phyloP scores from a whole-genome alignment of 2,797 vertebrate species.

The Diglossa cyanea region DNA sequence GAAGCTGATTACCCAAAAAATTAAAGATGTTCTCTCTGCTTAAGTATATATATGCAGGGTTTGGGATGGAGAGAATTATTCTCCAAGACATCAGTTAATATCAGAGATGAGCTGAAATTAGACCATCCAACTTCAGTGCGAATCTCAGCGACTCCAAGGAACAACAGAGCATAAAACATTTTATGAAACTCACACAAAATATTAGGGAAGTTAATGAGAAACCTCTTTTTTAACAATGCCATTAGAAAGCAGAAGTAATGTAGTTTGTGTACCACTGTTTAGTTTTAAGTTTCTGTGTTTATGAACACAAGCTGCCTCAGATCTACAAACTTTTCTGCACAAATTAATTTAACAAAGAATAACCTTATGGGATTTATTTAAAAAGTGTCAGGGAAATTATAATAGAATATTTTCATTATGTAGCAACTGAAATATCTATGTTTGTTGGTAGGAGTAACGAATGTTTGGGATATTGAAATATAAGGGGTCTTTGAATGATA shows the following conservation, averaged over 20 bases:
- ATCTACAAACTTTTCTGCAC: neutral
- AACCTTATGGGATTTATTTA: neutral
- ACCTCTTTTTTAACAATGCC: neutral
- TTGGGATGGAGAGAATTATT: neutral
- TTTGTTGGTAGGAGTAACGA: neutral
- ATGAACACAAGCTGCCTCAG: neutral
- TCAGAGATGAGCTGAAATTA: neutral
- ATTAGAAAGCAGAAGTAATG: neutral
- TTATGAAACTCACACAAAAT: neutral
- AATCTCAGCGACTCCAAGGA: neutral
- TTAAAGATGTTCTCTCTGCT: neutral
- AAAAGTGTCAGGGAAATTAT: neutral
- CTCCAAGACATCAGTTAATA: neutral
- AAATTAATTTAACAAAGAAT: neutral
- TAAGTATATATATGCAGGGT: neutral
- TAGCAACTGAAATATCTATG: neutral
- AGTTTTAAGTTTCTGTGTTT: neutral
- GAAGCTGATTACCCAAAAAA: neutral
- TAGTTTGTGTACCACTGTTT: neutral
- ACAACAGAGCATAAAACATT: neutral
- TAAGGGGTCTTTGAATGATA: neutral
- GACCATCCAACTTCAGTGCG: neutral
- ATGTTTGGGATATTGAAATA: neutral
- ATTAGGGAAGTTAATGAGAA: neutral
- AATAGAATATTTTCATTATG: neutral